A percentile compares a stretch with the other conserved stretches of the same genome.
phyloP scores from a whole-genome alignment of 2,113 vertebrate genomes.

The Cavia porcellus region DNA sequence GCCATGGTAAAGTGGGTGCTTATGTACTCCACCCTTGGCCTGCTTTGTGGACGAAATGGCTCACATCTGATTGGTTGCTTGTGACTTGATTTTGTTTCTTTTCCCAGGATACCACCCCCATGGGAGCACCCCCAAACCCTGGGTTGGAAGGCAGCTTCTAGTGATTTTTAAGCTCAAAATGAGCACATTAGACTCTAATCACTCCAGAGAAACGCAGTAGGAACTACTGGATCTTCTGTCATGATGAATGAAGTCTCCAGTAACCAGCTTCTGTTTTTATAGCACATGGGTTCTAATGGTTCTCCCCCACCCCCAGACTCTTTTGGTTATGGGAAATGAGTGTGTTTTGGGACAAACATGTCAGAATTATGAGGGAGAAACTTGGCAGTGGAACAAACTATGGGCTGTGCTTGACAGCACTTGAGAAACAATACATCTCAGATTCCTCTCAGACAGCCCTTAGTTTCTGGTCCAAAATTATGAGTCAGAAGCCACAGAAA shows the following conservation, averaged over 20 bases:
- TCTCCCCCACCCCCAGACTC: background rate
- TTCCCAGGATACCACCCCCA: background rate
- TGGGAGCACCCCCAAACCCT: background rate
- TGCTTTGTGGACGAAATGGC: background rate
- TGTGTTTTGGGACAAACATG: constrained; percentile 64
- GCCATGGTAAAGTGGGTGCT: background rate
- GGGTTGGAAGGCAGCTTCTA: background rate
- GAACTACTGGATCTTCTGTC: background rate
- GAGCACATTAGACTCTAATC: background rate
- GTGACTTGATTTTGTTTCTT: constrained; percentile 6
- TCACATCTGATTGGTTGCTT: background rate
- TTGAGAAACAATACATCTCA: constrained; percentile 32
- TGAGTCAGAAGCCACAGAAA: background rate
- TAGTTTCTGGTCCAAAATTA: constrained; percentile 40
- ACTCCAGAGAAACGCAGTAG: background rate
- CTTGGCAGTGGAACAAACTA: constrained; percentile 46
- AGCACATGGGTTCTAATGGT: background rate
- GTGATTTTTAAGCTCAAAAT: constrained; percentile 1
- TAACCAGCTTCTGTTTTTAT: background rate
- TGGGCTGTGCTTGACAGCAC: constrained; percentile 33
- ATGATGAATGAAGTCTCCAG: background rate
- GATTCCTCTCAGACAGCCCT: constrained; percentile 31
- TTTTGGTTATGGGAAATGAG: constrained; percentile 51
- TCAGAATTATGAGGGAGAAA: constrained; percentile 65
- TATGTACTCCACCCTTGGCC: background rate